Conservation (phyloP, 2,797 vertebrate species). For the Sciurus vulgaris region DNA sequence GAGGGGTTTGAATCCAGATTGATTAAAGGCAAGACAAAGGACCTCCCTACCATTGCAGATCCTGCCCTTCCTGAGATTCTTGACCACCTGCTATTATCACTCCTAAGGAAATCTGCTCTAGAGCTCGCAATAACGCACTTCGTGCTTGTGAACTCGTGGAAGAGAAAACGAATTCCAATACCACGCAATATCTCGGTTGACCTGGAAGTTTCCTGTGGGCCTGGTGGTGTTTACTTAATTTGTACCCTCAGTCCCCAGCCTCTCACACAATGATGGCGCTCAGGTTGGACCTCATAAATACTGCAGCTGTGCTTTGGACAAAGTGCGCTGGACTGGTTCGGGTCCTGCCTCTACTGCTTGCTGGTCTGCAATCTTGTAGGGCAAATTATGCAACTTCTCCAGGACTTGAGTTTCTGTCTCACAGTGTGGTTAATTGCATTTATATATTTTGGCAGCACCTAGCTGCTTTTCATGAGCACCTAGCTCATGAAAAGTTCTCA, state of each 20-base stretch:
- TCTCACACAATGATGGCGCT: neutral
- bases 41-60: neutral
- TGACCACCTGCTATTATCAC: neutral
- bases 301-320: neutral
- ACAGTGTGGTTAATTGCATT: neutral
- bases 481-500: neutral
- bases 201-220: neutral
- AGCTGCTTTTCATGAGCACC: too few relatives aligned
- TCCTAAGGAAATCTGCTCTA: neutral
- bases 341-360: neutral
- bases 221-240: too few relatives aligned
- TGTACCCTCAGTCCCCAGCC: neutral
- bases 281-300: neutral
- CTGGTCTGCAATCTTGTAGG: neutral
- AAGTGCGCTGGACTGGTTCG: fast-evolving
- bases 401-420: neutral
- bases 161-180: neutral
- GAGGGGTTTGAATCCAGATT: neutral
- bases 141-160: neutral
- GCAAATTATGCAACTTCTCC: neutral
- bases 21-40: neutral
- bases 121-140: neutral
- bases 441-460: neutral
- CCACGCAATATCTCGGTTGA: neutral
- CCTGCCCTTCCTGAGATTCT: neutral